phyloP scores from a whole-genome alignment of 2,888 invertebrate genomes.

The Metellina segmentata region DNA sequence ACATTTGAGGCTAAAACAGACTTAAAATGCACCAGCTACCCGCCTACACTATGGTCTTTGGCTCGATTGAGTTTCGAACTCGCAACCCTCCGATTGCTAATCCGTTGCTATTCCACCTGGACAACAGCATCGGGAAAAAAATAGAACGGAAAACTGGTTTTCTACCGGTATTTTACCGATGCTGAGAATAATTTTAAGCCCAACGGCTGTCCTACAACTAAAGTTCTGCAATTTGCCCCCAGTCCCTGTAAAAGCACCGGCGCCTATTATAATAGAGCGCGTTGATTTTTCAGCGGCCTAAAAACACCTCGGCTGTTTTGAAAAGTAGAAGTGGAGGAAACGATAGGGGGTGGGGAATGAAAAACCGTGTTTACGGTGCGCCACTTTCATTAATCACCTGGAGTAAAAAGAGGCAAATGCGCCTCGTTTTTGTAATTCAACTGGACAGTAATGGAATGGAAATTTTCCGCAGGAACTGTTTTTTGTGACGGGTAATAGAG shows the following conservation, averaged over 20 bases:
- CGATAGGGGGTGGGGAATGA: constrained; percentile 33
- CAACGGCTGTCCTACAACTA: too few relatives aligned
- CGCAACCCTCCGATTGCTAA: too few relatives aligned
- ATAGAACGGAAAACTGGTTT: too few relatives aligned
- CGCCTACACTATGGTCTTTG: too few relatives aligned
- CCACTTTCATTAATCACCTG: constrained; percentile 70
- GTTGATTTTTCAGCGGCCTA: constrained; percentile 67
- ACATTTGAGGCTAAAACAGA: too few relatives aligned
- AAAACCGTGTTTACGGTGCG: constrained; percentile 63
- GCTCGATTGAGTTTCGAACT: too few relatives aligned
- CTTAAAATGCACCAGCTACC: too few relatives aligned
- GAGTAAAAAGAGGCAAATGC: constrained; percentile 45
- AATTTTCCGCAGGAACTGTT: not conserved
- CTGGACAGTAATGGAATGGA: constrained; percentile 56
- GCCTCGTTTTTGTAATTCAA: constrained; percentile 47
- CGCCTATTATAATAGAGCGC: constrained; percentile 65
- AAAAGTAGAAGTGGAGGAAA: constrained; percentile 19
- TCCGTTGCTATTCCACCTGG: too few relatives aligned
- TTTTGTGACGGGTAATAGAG: constrained; percentile 24
- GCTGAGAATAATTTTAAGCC: too few relatives aligned
- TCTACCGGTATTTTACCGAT: too few relatives aligned
- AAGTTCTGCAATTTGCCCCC: not conserved
- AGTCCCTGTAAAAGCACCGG: constrained; percentile 21
- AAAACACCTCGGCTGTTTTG: constrained; percentile 65
- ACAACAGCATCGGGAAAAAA: too few relatives aligned